Percentiles rank a stretch among this genome's conserved stretches.
These are phyloP conservation scores for Enoplosus armatus DNA, from an alignment of 2,797 vertebrate genomes.

Conservation along the genomic window DNA sequence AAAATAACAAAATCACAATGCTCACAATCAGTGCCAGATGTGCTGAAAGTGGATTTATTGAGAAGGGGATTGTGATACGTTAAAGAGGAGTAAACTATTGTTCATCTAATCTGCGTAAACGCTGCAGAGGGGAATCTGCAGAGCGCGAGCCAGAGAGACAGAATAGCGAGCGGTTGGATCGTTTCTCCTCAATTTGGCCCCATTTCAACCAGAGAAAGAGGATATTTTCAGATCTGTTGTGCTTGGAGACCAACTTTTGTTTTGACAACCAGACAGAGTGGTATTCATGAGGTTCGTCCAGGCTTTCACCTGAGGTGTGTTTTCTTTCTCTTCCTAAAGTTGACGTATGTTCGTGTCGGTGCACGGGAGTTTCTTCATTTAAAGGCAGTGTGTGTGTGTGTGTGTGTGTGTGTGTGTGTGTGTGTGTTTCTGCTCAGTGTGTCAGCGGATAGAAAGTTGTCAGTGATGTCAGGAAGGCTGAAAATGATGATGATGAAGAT, in stretches of 20 bases:
- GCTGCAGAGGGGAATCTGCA: slow-evolving; percentile 49
- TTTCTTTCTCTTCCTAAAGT: slow-evolving; percentile 62
- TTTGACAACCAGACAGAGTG: slow-evolving; percentile 80
- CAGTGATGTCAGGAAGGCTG: slow-evolving; percentile 50
- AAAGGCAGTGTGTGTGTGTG: not conserved
- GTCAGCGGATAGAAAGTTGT: slow-evolving; percentile 29
- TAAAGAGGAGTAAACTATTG: slow-evolving; percentile 65
- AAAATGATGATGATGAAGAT: slow-evolving; percentile 55
- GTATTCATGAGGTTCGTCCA: slow-evolving; percentile 68
- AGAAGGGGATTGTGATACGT: slow-evolving; percentile 38
- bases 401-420: slow-evolving; percentile 14
- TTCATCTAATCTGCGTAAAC: slow-evolving; percentile 54
- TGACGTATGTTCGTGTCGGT: slow-evolving; percentile 58
- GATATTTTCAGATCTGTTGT: slow-evolving; percentile 83
- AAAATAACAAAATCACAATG: slow-evolving; percentile 50
- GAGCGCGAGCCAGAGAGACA: slow-evolving; percentile 49
- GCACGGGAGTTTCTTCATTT: slow-evolving; percentile 45
- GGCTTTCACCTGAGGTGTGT: slow-evolving; percentile 79
- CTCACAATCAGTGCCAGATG: slow-evolving; percentile 63
- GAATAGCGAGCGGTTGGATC: slow-evolving; percentile 61
- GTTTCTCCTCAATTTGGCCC: slow-evolving; percentile 74
- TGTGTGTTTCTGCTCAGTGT: slow-evolving; percentile 36
- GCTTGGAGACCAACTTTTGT: slow-evolving; percentile 80
- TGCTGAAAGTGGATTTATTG: slow-evolving; percentile 44
- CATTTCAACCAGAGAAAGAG: slow-evolving; percentile 72